A percentile compares a stretch with the other conserved stretches of the same genome.
These are phyloP conservation scores for Eupithecia subumbrata DNA, from an alignment of 2,888 invertebrate species.

Conservation along the genomic window DNA sequence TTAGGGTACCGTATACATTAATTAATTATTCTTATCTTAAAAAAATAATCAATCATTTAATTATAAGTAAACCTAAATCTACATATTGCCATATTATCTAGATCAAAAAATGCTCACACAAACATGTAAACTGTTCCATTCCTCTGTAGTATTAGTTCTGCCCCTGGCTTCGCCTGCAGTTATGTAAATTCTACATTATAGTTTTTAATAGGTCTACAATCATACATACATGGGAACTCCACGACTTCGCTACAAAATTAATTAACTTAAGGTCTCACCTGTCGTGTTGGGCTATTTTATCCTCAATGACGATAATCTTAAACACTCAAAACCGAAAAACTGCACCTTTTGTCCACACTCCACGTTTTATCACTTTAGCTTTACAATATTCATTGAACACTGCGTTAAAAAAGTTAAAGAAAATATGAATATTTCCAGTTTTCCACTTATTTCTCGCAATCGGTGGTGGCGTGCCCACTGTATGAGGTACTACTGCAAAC, in stretches of 20 bases:
- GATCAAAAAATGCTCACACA: neutral
- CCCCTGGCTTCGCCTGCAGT: neutral
- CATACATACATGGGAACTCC: neutral
- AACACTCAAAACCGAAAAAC: slow-evolving; percentile 35
- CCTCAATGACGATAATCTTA: slow-evolving; percentile 62
- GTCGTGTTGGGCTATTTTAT: slow-evolving; percentile 58
- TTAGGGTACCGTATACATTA: no score
- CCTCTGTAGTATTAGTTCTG: neutral
- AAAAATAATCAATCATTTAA: no score
- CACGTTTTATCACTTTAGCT: slow-evolving; percentile 31
- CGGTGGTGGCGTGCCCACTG: slow-evolving; percentile 78
- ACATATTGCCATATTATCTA: no score
- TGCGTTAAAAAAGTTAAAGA: neutral
- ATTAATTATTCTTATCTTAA: no score
- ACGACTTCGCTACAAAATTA: neutral
- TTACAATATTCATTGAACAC: slow-evolving; percentile 30
- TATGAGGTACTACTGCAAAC: slow-evolving; percentile 80
- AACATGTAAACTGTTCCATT: neutral
- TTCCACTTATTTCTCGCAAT: slow-evolving; percentile 68
- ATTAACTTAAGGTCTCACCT: slow-evolving; percentile 53
- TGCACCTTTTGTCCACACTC: slow-evolving; percentile 33
- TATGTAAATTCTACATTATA: neutral
- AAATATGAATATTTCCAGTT: slow-evolving; percentile 47
- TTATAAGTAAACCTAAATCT: no score
- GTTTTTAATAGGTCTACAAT: neutral